Conservation (phyloP, 2,888 invertebrate species). For the Drosophila hamatofila region DNA sequence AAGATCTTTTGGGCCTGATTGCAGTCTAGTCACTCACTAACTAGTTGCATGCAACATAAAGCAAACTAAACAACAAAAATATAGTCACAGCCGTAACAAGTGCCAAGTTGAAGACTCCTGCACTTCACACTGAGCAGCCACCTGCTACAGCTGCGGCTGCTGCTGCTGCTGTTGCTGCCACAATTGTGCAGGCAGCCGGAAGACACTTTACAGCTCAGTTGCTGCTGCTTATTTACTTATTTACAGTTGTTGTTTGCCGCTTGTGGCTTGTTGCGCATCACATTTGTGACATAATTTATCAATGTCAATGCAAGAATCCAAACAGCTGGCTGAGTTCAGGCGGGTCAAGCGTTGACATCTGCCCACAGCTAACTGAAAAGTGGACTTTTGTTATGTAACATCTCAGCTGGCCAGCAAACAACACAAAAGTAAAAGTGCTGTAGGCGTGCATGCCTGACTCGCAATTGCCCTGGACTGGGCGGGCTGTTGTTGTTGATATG, state of each 20-base stretch:
- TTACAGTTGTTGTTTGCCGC: conserved; percentile 17
- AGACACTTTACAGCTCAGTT: conserved; percentile 70
- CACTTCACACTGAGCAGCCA: conserved; percentile 45
- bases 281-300: conserved; percentile 74
- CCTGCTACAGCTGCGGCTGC: conserved; percentile 8
- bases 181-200: conserved; percentile 66
- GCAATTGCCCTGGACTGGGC: neutral
- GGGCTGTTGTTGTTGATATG: neutral
- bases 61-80: conserved; percentile 49
- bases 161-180: conserved; percentile 7
- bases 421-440: neutral
- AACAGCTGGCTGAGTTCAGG: conserved; percentile 16
- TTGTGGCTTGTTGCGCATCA: conserved; percentile 4
- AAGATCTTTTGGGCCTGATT: conserved; percentile 39
- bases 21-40: conserved; percentile 39
- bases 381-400: conserved; percentile 17
- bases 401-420: neutral
- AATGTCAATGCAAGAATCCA: conserved; percentile 60
- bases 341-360: conserved; percentile 60
- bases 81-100: conserved; percentile 61
- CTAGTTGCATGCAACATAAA: conserved; percentile 55
- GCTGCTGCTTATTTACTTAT: conserved; percentile 35
- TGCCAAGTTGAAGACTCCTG: conserved; percentile 66
- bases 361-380: conserved; percentile 11
- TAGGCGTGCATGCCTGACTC: neutral